These are phyloP conservation scores for Incurvaria masculella DNA, from an alignment of 2,888 invertebrate genomes.

Conservation along the genomic window DNA sequence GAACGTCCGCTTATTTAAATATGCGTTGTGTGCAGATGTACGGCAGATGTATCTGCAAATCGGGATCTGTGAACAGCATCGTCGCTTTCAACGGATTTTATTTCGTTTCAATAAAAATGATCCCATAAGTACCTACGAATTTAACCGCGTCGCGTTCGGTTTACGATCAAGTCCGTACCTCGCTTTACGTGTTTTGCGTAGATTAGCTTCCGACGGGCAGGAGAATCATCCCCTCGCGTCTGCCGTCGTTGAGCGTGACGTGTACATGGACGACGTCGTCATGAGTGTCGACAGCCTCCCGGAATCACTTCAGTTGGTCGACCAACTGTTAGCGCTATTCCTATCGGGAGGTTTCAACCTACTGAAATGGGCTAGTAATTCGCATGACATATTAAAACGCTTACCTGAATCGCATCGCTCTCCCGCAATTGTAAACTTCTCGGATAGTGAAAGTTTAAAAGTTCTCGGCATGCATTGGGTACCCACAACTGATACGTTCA, in stretches of 20 bases:
- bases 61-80: not conserved
- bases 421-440: not conserved
- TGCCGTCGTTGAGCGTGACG: not conserved
- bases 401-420: not conserved
- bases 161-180: not conserved
- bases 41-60: slow-evolving; percentile 1
- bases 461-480: slow-evolving; percentile 4
- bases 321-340: too few species aligned
- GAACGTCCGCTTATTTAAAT: not conserved
- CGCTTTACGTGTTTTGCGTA: not conserved
- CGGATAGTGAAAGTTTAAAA: not conserved
- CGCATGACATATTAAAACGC: not conserved
- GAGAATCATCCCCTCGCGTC: not conserved
- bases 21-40: not conserved
- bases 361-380: not conserved
- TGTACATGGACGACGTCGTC: not conserved
- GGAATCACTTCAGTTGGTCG: not conserved
- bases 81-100: slow-evolving; percentile 1
- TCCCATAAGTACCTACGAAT: not conserved
- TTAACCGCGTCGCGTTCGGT: slow-evolving; percentile 1
- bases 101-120: not conserved
- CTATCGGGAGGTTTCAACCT: not conserved
- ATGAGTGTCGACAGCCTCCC: not conserved
- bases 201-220: not conserved
- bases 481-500: not conserved